Base-by-base conservation (phyloP, 2,797 vertebrate genomes). In the Sebastes variabilis region DNA sequence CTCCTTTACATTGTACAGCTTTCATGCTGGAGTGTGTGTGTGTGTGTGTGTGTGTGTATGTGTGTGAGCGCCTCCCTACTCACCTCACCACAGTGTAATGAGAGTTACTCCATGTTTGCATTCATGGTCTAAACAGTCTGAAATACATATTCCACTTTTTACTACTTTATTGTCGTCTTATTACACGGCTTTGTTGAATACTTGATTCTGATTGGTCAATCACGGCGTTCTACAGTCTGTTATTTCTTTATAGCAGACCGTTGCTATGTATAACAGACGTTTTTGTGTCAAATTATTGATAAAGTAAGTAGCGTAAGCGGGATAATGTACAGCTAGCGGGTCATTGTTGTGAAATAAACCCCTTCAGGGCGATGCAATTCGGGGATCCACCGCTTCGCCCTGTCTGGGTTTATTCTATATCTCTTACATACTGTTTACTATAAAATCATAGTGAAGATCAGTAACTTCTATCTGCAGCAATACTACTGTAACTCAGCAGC, bases 1-100 rank as follows among this genome's bases (percentile, higher is more conserved):
- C 82, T 71, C 67, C 94, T 87, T 86, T 87, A 91, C 74, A 84
- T 87, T 85, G 85, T 88, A 75, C 24, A 36, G 59, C 75, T 66
- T 72, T 65, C n/a, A 30, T 75, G 68, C 27, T n/a, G 1, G 20
- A 13, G 66, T 59, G 55, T 77, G 75, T 70, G 54, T 70, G 64
- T 62, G 64, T 83, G 66, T 59, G 55, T 77, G 75, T 70, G 54
- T 70, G 64, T 62, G 64, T 83, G 59, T 62, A 38, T 79, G 52
- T 58, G 34, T 30, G 66, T 69, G 42, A 14, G 29, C 69, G 72
- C 58, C 32, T 62, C 2, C 6, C 36, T 18, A 11, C 25, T 30
- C 18, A 60, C 38, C 20, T 55, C 27, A 2, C 16, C 12, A 46
- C 29, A 34, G 30, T 12, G 49, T 25, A 24, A 71, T 38, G n/a